Conservation (phyloP, 2,113 vertebrate genomes). For the Phylloscopus trochiloides region DNA sequence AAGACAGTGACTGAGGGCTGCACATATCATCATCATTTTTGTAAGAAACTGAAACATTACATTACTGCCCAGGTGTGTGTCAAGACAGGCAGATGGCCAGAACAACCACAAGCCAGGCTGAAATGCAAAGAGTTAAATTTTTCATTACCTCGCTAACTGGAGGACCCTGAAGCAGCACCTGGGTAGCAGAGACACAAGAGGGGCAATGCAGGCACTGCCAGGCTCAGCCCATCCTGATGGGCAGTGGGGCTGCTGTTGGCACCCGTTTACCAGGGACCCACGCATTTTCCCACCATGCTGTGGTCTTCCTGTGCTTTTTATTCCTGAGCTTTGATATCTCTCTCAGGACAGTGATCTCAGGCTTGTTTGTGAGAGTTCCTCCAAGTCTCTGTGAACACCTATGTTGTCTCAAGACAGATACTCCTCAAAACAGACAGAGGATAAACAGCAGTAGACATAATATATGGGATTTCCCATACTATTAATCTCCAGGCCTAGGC, state of each 20-base stretch:
- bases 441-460: neutral
- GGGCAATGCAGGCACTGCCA: neutral
- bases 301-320: neutral
- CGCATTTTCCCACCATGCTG: neutral
- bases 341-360: neutral
- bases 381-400: neutral
- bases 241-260: neutral
- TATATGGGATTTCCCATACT: neutral
- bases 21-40: neutral
- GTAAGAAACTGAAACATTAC: neutral
- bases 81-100: rapidly evolving
- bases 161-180: neutral
- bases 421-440: neutral
- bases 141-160: rapidly evolving
- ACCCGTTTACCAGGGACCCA: neutral
- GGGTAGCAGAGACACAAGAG: neutral
- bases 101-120: neutral
- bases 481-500: neutral
- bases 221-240: neutral
- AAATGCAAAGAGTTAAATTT: neutral
- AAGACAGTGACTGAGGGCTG: neutral
- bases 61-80: neutral
- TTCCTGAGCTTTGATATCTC: neutral
- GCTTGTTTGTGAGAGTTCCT: neutral
- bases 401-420: neutral